Base-by-base conservation (phyloP, 2,888 invertebrate genomes). In the Monoplex corrugatus region DNA sequence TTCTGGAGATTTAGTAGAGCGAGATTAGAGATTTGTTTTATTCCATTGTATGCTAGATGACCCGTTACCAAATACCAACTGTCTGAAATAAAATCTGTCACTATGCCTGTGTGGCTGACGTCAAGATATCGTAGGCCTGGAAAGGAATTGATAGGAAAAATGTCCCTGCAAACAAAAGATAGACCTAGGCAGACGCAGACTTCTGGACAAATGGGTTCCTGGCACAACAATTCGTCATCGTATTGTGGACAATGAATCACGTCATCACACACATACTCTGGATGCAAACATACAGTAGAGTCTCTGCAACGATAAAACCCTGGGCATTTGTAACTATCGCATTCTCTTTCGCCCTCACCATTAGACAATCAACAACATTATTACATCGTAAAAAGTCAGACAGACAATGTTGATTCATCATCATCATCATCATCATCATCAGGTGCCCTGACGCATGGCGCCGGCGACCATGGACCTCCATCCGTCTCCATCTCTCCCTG, bases 251-350 rank as follows among this genome's bases (percentile, higher is more conserved):
- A 83, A 3, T 83, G 82, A 16, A 45, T 32, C 8, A 83, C 10
- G 19, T 40, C 82, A 16, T 83, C 82, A 45, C 82, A 83, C 82
- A 83, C 40, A 32, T 63, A 40, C 2, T 85, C 8, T 43, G 85
- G 68, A 35, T 85, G 85, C 63, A 85, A 28, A 32, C 85, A 85
- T 13, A 63, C 45, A 8, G 44, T 32, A 45, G 82, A 83, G 0
- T 32, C 45, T 45, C 82, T 83, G 82, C 82, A 83, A 45, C 82
- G 82, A 32, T 83, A 83, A 45, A 83, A 45, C 13, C 82, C 82
- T 8, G 10, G 45, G 40, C 82, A 83, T 10, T 44, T 32, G n/a
- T 45, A 45, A 2, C 16, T 45, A 32, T 45, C 13, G 16, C 82
- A 83, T 2, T 44, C 82, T 1, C 0, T 45, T 32, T 83, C 82